A percentile compares a stretch with the other conserved stretches of the same genome.
These are phyloP conservation scores for Galaxea fascicularis DNA, from an alignment of 92 coral and sea anemone genomes.

Conservation along the genomic window DNA sequence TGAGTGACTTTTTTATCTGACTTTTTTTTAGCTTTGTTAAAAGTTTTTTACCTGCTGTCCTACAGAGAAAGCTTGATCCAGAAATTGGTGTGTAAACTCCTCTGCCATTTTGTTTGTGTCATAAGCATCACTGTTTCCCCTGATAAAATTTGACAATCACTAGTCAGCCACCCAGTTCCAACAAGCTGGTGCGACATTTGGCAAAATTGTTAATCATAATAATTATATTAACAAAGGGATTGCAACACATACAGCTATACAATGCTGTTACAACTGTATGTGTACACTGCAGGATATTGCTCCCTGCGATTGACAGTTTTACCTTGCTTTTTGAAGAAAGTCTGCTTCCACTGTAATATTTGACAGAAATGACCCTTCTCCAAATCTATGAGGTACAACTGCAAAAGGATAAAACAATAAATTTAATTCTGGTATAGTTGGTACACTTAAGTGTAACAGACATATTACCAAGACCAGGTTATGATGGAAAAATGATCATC, in stretches of 20 bases:
- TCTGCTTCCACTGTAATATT: constrained; percentile 95
- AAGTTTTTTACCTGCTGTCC: constrained; percentile 81
- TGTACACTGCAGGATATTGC: no score
- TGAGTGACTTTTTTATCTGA: no score
- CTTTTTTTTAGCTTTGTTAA: background rate
- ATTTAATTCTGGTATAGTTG: background rate
- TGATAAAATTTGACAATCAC: background rate
- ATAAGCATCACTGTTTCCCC: constrained; percentile 92
- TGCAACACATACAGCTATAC: no score
- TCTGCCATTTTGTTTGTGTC: constrained; percentile 99
- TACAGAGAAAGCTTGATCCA: constrained; percentile 89
- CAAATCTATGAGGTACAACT: constrained; percentile 90
- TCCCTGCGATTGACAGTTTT: background rate
- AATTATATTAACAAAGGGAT: no score
- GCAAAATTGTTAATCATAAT: no score
- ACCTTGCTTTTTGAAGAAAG: constrained; percentile 97
- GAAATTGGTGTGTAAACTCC: constrained; percentile 78
- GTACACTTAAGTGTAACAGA: no score
- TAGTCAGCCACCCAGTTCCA: no score
- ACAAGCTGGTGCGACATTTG: no score
- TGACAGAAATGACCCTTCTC: constrained; percentile 87
- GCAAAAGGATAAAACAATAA: background rate
- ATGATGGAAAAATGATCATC: no score
- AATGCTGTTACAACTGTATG: no score
- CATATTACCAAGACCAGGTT: no score